phyloP scores from a whole-genome alignment of 2,888 invertebrate species.

The Tethea ocularis region DNA sequence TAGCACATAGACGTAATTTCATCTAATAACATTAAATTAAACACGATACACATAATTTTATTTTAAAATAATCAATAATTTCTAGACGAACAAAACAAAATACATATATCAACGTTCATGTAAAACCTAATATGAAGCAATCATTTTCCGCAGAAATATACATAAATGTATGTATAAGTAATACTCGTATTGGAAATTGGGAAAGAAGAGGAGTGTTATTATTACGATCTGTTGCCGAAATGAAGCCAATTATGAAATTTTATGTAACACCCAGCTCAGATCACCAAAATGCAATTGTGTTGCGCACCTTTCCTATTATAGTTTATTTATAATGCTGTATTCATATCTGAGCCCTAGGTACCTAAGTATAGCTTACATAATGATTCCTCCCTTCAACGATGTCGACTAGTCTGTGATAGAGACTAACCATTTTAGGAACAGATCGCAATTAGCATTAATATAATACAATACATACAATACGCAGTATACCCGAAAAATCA shows the following conservation, averaged over 20 bases:
- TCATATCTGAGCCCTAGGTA: constrained; percentile 19
- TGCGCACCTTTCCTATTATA: constrained; percentile 39
- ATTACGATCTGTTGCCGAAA: constrained; percentile 84
- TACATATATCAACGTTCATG: constrained; percentile 63
- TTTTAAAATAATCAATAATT: constrained; percentile 56
- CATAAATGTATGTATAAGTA: constrained; percentile 51
- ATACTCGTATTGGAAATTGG: constrained; percentile 47
- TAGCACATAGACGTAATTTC: constrained; percentile 74
- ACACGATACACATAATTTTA: constrained; percentile 62
- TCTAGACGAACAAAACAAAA: constrained; percentile 68
- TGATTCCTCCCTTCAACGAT: constrained; percentile 35
- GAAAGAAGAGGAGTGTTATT: constrained; percentile 50
- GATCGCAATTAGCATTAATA: constrained; percentile 69
- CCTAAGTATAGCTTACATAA: constrained; percentile 24
- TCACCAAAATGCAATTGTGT: constrained; percentile 57
- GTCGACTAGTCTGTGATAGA: constrained; percentile 47
- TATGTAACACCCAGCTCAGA: constrained; percentile 80
- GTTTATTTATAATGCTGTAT: background rate
- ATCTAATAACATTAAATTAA: constrained; percentile 71
- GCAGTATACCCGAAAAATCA: constrained; percentile 39
- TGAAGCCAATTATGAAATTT: constrained; percentile 73
- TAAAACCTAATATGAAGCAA: constrained; percentile 74
- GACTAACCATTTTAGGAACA: constrained; percentile 81
- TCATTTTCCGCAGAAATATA: constrained; percentile 60
- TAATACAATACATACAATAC: constrained; percentile 57